Conservation (phyloP, 2,888 invertebrate genomes). For the Tachystola acroxantha region DNA sequence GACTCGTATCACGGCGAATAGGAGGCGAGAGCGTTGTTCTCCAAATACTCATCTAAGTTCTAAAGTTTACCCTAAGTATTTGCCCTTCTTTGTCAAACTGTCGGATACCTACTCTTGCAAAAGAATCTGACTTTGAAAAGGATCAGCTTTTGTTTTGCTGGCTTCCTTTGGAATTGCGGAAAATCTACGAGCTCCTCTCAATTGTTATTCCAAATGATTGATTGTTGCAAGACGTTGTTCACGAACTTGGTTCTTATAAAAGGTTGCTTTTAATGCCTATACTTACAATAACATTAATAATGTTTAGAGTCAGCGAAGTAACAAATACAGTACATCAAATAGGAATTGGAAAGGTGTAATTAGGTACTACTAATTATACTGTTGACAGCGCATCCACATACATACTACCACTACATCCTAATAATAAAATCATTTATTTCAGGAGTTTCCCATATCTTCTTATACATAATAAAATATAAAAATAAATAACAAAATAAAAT, state of each 20-base stretch:
- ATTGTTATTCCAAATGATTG: slow-evolving; percentile 1
- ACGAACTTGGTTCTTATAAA: background rate
- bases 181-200: background rate
- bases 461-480: too few relatives aligned
- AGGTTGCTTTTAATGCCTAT: slow-evolving; percentile 1
- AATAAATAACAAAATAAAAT: too few relatives aligned
- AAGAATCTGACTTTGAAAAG: slow-evolving; percentile 2
- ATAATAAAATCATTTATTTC: too few relatives aligned
- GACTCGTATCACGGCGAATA: slow-evolving; percentile 34
- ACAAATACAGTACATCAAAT: too few relatives aligned
- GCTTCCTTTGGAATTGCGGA: background rate
- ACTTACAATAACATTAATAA: too few relatives aligned
- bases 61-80: background rate
- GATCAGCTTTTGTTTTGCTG: slow-evolving; percentile 1
- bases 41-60: slow-evolving; percentile 8
- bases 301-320: too few relatives aligned
- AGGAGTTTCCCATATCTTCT: too few relatives aligned
- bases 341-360: too few relatives aligned
- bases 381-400: too few relatives aligned
- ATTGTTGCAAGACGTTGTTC: background rate
- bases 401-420: too few relatives aligned
- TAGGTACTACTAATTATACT: too few relatives aligned
- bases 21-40: slow-evolving; percentile 12
- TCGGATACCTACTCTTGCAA: background rate
- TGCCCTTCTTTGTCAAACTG: background rate